Evolutionary conservation across 2,797 vertebrate species (phyloP), one percentile per base, ranked within the genome.

Genomic region (Pangasius krempfi): DNA sequence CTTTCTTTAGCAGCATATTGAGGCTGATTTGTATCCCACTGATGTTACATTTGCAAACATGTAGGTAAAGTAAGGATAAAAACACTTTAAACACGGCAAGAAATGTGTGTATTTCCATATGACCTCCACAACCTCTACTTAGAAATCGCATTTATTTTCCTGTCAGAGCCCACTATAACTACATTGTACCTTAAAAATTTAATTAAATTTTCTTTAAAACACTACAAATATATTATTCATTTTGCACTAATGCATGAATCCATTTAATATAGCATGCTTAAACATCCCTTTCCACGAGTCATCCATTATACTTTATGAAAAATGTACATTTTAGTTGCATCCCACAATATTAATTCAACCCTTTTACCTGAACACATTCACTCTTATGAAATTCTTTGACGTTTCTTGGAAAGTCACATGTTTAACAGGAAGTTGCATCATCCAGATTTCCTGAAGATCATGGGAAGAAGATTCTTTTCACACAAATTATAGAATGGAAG

Each of bases 1-100:
- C 10, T 75, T 75, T 83, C 68, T 84, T 83, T 78, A n/a, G 85
- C 82, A 79, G 84, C 37, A 64, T 80, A 64, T 72, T 66, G 50
- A 44, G 12, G 22, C 12, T 60, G 22, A 58, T 40, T 33, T 30
- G 14, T 18, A 7, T 79, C n/a, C 9, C 13, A 37, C 0, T 80
- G 3, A 60, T 40, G 30, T 6, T 27, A 37, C 33, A n/a, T 83
- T 44, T 83, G 8, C 18, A 62, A n/a, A 27, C 37, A 8, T 4
- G 37, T 9, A n/a, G 20, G 30, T 13, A 60, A 33, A n/a, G 1
- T n/a, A 50, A 5, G 10, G 10, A 37, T 22, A 37, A 78, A 30
- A 54, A 16, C 14, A 30, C 2, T 78, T 78, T 54, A 78, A 50
- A 52, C 47, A 78, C 44, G 14, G 13, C 27, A n/a, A n/a, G 25